Percentiles rank a stretch among this genome's conserved stretches.
phyloP scores from a whole-genome alignment of 2,888 invertebrate species.

The Syritta pipiens region DNA sequence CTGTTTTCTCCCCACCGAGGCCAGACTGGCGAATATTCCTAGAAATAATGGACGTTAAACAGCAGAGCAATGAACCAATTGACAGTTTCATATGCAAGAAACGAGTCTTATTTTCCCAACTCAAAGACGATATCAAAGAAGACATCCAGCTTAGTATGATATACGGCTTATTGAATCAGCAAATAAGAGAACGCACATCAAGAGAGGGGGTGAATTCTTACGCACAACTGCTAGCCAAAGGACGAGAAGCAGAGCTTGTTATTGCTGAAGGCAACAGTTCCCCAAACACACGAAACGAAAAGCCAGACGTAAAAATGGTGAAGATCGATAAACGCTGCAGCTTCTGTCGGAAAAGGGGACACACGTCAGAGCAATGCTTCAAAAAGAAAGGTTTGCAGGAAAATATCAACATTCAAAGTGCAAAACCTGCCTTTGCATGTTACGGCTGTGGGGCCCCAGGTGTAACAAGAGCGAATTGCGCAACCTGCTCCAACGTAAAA shows the following conservation, averaged over 20 bases:
- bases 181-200: too few relatives aligned
- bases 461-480: constrained; percentile 16
- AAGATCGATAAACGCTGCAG: not conserved
- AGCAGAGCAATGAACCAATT: constrained; percentile 46
- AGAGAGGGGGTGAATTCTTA: too few relatives aligned
- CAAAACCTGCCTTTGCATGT: not conserved
- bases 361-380: not conserved
- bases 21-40: constrained; percentile 58
- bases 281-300: too few relatives aligned
- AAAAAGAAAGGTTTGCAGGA: not conserved
- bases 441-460: constrained; percentile 34
- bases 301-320: too few relatives aligned
- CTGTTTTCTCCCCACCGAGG: constrained; percentile 49
- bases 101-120: not conserved
- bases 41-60: constrained; percentile 55
- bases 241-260: constrained; percentile 45
- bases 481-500: not conserved
- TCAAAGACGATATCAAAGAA: not conserved
- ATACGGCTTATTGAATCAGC: not conserved
- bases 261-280: too few relatives aligned
- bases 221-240: constrained; percentile 33
- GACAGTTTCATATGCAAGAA: constrained; percentile 56
- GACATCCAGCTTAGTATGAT: not conserved
- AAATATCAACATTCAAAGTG: not conserved
- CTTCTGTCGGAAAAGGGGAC: not conserved